phyloP scores from a whole-genome alignment of 1,140 invertebrate genomes.

The Leptinotarsa texana region DNA sequence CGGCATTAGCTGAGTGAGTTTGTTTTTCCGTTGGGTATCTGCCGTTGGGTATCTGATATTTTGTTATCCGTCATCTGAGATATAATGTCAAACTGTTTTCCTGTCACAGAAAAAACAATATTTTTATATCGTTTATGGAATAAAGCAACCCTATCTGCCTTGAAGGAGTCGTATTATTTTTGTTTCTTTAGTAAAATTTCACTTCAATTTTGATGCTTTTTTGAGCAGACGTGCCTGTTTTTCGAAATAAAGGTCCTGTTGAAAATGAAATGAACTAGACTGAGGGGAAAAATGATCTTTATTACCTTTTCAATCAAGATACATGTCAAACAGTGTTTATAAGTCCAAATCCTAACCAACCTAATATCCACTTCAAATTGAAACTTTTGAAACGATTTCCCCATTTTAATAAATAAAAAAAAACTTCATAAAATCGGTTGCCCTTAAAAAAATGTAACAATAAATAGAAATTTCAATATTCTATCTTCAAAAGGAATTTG shows the following conservation, averaged over 20 bases:
- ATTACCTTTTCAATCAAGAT: background rate
- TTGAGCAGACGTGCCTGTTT: too few relatives aligned
- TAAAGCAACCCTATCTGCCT: too few relatives aligned
- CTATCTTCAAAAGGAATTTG: background rate
- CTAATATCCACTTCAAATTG: constrained; percentile 7
- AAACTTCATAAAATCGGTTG: constrained; percentile 15
- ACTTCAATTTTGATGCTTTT: background rate
- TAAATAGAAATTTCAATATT: constrained; percentile 9
- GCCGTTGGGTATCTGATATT: too few relatives aligned
- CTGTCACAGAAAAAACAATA: too few relatives aligned
- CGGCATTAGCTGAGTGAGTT: too few relatives aligned
- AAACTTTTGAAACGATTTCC: constrained; percentile 34
- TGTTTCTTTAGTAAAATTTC: background rate
- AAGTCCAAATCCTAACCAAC: constrained; percentile 9
- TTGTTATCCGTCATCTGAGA: too few relatives aligned
- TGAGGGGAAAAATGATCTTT: constrained; percentile 31
- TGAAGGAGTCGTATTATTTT: too few relatives aligned
- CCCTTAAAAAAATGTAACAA: constrained; percentile 6
- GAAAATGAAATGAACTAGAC: constrained; percentile 14
- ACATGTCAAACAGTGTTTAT: too few relatives aligned
- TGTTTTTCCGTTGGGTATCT: too few relatives aligned
- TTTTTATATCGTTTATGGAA: too few relatives aligned
- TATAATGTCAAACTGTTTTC: too few relatives aligned
- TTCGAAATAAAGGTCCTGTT: background rate
- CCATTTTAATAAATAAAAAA: constrained; percentile 31